phyloP scores from a whole-genome alignment of 2,797 vertebrate species.

The Xerus rutilus region DNA sequence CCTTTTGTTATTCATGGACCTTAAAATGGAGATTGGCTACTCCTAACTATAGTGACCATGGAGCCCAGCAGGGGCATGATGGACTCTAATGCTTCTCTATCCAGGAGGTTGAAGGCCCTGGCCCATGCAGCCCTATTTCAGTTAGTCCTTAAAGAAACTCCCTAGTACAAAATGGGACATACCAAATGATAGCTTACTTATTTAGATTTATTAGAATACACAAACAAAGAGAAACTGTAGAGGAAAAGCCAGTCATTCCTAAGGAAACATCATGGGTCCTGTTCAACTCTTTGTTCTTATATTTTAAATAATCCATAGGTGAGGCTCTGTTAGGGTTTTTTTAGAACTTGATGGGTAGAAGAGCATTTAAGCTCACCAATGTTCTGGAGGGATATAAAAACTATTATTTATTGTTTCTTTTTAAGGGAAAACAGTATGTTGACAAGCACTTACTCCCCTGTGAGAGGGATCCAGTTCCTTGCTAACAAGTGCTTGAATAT shows the following conservation, averaged over 20 bases:
- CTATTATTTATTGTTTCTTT: not conserved
- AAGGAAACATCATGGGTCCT: not conserved
- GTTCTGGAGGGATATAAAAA: not conserved
- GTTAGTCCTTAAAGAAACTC: not conserved
- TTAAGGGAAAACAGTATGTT: slow-evolving; percentile 60
- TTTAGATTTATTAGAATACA: not conserved
- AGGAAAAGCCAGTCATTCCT: not conserved
- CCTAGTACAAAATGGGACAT: not conserved
- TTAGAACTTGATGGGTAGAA: not conserved
- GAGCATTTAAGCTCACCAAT: not conserved
- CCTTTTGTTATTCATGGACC: slow-evolving; percentile 52
- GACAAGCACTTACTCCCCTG: slow-evolving; percentile 27
- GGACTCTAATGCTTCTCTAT: not conserved
- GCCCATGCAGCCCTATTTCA: not conserved
- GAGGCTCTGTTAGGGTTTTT: not conserved
- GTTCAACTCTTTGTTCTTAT: not conserved
- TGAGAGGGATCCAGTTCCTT: slow-evolving; percentile 37
- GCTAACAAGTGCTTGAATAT: slow-evolving; percentile 24
- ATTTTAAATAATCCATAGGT: not conserved
- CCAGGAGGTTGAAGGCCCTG: not conserved
- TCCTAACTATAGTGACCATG: not conserved
- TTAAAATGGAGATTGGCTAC: not conserved
- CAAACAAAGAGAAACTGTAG: not conserved
- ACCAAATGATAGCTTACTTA: not conserved
- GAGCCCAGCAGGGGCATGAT: not conserved